phyloP scores from a whole-genome alignment of 2,797 vertebrate species.

The Orientallactaga sibirica region DNA sequence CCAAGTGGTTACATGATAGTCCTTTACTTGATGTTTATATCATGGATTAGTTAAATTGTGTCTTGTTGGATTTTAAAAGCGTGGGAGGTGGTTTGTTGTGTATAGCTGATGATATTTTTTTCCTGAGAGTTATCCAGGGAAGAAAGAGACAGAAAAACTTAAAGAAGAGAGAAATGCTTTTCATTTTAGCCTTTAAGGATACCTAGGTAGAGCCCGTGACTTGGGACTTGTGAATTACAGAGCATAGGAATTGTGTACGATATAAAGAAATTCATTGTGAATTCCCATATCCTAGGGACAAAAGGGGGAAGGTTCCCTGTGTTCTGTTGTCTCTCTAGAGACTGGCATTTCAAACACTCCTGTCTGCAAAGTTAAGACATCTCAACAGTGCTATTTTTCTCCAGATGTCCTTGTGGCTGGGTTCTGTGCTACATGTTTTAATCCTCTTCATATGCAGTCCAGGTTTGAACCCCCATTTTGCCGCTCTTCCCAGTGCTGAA shows the following conservation, averaged over 20 bases:
- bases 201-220: background rate
- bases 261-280: background rate
- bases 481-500: background rate
- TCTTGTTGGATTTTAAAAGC: constrained; percentile 58
- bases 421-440: background rate
- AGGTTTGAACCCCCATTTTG: background rate
- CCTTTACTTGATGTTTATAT: background rate
- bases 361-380: background rate
- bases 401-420: background rate
- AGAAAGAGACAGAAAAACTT: background rate
- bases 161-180: background rate
- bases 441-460: background rate
- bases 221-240: background rate
- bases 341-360: background rate
- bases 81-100: background rate
- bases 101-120: background rate
- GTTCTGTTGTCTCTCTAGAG: background rate
- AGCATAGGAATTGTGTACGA: background rate
- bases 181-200: constrained; percentile 20
- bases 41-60: background rate
- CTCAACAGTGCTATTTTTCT: background rate
- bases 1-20: background rate
- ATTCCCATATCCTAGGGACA: background rate
- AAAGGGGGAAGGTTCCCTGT: fast-evolving
- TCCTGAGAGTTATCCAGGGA: background rate